Evolutionary conservation across 2,888 invertebrate genomes (phyloP), one percentile per base, ranked within the genome.

Genomic region (Tiliacea citrago): DNA sequence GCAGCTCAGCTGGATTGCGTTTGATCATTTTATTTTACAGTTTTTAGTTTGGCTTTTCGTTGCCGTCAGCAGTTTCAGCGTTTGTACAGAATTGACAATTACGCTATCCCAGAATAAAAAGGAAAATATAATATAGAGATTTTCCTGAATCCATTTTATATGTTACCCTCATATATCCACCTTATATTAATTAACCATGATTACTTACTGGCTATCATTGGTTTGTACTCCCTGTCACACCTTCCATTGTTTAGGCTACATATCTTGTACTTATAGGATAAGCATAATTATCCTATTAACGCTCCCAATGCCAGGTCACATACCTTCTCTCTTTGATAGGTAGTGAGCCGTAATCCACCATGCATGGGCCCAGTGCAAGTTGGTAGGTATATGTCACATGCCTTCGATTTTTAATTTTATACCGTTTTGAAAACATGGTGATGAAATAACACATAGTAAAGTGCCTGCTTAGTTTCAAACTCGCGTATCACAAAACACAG

Each of bases 21-120:
- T 57, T 53, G 47, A 62, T 71, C 49, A 60, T 60, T 77, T 75
- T 51, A 60, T 67, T 53, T 69, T 68, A 42, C 24, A 74, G 42
- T 76, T 80, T 63, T 75, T 80, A 55, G 63, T 68, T 80, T 42
- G 42, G 51, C 12, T 53, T 79, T 67, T 58, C 51, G 53, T 68
- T 53, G 51, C 53, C 35, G 42, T 24, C 75, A 65, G 57, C 67
- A 18, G 47, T 78, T 78, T 75, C 63, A 79, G 24, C 53, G 51
- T 65, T 65, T 58, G 62, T 21, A 58, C 10, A 18, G 24, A 61
- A 73, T 66, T 73, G 73, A 18, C 60, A 72, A 72, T 51, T 58
- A 68, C 39, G 10, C 42, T 62, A 49, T 35, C 12, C 21, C 16
- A 12, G 49, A 42, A 69, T 45, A 13, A 51, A 42, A 39, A 55